phyloP scores from a whole-genome alignment of 1,140 invertebrate genomes.

The Drosophila leontia region DNA sequence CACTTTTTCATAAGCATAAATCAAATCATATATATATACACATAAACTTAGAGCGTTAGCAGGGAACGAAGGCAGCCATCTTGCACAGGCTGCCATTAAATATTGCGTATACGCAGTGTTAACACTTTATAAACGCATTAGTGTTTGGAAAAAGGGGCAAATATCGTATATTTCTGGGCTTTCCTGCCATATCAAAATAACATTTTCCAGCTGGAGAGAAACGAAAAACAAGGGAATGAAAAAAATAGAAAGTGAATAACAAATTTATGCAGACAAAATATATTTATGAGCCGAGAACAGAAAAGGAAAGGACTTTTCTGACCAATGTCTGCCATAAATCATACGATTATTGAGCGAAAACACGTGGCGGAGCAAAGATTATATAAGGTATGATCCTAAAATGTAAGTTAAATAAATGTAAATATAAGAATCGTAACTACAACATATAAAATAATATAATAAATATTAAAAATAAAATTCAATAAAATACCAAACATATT shows the following conservation, averaged over 20 bases:
- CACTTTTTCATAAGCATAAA: slow-evolving; percentile 56
- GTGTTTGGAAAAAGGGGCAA: slow-evolving; percentile 25
- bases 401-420: background rate
- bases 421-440: background rate
- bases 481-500: too few relatives aligned
- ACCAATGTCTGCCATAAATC: slow-evolving; percentile 65
- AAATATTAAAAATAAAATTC: background rate
- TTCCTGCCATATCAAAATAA: slow-evolving; percentile 63
- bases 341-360: slow-evolving; percentile 69
- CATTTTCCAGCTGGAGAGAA: slow-evolving; percentile 65
- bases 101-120: slow-evolving; percentile 75
- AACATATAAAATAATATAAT: background rate
- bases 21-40: slow-evolving; percentile 48
- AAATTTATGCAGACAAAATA: slow-evolving; percentile 41
- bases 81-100: slow-evolving; percentile 67
- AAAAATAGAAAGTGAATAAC: slow-evolving; percentile 13
- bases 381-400: slow-evolving; percentile 16
- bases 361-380: slow-evolving; percentile 60
- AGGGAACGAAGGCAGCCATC: slow-evolving; percentile 7
- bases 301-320: slow-evolving; percentile 24
- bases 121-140: slow-evolving; percentile 82
- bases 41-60: slow-evolving; percentile 33
- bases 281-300: slow-evolving; percentile 50
- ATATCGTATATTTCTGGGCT: slow-evolving; percentile 18
- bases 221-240: slow-evolving; percentile 31